A percentile compares a stretch with the other conserved stretches of the same genome.
phyloP scores from a whole-genome alignment of 2,113 vertebrate species.

The Bubalus kerabau region DNA sequence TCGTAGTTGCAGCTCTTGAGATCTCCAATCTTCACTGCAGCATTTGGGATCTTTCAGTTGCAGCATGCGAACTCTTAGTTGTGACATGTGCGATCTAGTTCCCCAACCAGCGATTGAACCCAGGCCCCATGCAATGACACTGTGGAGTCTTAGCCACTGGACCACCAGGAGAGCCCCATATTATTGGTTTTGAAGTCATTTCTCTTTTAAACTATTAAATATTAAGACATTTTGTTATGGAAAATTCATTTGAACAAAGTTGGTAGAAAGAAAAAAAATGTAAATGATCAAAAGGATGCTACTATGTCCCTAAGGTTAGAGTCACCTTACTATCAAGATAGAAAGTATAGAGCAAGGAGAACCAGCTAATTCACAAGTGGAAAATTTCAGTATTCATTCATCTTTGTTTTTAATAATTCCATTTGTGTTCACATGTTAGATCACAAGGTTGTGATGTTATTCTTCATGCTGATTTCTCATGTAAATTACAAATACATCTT shows the following conservation, averaged over 20 bases:
- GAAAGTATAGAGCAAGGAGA: slow-evolving; percentile 14
- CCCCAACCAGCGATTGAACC: background rate
- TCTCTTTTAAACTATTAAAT: background rate
- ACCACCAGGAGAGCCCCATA: background rate
- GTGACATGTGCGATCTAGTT: background rate
- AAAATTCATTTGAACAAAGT: slow-evolving; percentile 18
- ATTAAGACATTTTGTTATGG: background rate
- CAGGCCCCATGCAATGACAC: background rate
- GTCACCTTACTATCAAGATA: background rate
- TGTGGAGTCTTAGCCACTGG: background rate
- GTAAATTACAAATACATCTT: slow-evolving; percentile 46
- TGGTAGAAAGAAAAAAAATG: background rate
- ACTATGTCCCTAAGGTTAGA: slow-evolving; percentile 1
- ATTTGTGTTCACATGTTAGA: slow-evolving; percentile 23
- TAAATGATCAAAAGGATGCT: slow-evolving; percentile 17
- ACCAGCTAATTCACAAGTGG: background rate
- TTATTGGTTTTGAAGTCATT: background rate
- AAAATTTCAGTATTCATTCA: slow-evolving; percentile 23
- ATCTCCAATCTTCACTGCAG: background rate
- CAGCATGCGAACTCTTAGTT: background rate
- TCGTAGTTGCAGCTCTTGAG: background rate
- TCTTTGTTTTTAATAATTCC: slow-evolving; percentile 56
- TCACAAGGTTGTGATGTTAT: slow-evolving; percentile 28
- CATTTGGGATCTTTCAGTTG: background rate
- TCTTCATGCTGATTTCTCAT: slow-evolving; percentile 39